These are phyloP conservation scores for Ophioninae sp. DNA, from an alignment of 2,888 invertebrate species.

Conservation along the genomic window DNA sequence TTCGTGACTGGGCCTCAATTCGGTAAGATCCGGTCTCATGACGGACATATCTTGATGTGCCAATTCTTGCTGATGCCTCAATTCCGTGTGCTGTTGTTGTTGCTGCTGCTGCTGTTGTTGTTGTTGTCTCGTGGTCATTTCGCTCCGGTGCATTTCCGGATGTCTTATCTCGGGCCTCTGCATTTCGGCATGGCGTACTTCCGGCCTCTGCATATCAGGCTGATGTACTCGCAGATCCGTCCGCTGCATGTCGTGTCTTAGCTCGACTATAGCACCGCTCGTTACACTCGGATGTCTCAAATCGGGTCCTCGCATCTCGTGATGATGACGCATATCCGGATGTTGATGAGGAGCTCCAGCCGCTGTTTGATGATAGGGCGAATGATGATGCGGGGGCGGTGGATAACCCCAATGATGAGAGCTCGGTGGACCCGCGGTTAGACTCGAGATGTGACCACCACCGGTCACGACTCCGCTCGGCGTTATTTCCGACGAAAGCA, in stretches of 20 bases:
- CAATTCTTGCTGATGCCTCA: conserved; percentile 63
- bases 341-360: conserved; percentile 70
- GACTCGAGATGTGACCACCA: conserved; percentile 68
- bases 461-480: conserved; percentile 68
- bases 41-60: conserved; percentile 71
- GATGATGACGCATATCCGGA: conserved; percentile 74
- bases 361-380: conserved; percentile 65
- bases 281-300: conserved; percentile 67
- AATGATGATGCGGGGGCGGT: conserved; percentile 71
- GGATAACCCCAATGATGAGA: conserved; percentile 72
- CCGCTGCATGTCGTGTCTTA: conserved; percentile 69
- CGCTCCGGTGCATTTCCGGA: conserved; percentile 65
- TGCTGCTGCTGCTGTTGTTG: conserved; percentile 59
- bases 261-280: conserved; percentile 52
- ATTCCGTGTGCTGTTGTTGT: conserved; percentile 57
- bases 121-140: conserved; percentile 59
- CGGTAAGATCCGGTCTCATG: conserved; percentile 74
- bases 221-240: conserved; percentile 68
- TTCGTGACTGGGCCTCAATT: conserved; percentile 75
- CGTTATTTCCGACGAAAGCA: conserved; percentile 78
- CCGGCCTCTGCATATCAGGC: conserved; percentile 69
- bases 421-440: conserved; percentile 67
- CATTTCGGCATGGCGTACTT: conserved; percentile 69
- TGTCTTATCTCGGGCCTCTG: conserved; percentile 69
- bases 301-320: conserved; percentile 73